A percentile compares a stretch with the other conserved stretches of the same genome.
Evolutionary conservation across 1,140 invertebrate species (phyloP).

Genomic region (Diprion similis): DNA sequence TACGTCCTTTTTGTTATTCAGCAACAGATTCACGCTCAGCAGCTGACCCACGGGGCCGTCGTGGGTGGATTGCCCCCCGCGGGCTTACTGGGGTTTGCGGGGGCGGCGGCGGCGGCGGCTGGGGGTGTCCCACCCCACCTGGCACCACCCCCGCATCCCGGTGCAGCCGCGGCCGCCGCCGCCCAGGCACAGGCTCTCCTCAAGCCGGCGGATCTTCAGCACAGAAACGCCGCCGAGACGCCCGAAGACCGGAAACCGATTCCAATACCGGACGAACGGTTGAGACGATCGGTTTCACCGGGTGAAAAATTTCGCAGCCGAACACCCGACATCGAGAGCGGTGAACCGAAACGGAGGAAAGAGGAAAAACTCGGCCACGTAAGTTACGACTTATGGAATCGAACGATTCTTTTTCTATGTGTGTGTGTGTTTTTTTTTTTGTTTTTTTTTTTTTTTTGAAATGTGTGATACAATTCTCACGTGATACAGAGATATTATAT

Average conservation of each 20-base stretch:
- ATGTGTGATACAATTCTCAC: no score
- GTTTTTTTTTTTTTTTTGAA: neutral
- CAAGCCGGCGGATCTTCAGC: conserved; percentile 51
- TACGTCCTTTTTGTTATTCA: conserved; percentile 60
- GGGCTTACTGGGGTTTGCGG: conserved; percentile 56
- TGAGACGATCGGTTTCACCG: conserved; percentile 66
- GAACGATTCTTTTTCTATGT: neutral
- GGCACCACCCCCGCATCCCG: conserved; percentile 47
- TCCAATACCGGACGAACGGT: conserved; percentile 48
- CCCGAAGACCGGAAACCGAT: conserved; percentile 57
- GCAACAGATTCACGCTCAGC: conserved; percentile 91
- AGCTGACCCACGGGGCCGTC: conserved; percentile 77
- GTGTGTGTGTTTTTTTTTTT: neutral
- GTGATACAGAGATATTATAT: no score
- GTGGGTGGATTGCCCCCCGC: conserved; percentile 66
- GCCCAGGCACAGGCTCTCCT: conserved; percentile 51
- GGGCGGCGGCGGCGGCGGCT: conserved; percentile 50
- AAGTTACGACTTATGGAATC: conserved; percentile 32
- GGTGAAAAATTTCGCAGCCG: conserved; percentile 64
- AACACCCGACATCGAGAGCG: conserved; percentile 58
- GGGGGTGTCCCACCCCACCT: conserved; percentile 54
- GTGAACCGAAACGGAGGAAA: conserved; percentile 60
- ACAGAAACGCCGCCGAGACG: conserved; percentile 47
- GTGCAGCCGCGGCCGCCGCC: conserved; percentile 43
- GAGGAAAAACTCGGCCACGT: conserved; percentile 61